phyloP scores from a whole-genome alignment of 2,888 invertebrate species.

The Sphaeridia pumilis region DNA sequence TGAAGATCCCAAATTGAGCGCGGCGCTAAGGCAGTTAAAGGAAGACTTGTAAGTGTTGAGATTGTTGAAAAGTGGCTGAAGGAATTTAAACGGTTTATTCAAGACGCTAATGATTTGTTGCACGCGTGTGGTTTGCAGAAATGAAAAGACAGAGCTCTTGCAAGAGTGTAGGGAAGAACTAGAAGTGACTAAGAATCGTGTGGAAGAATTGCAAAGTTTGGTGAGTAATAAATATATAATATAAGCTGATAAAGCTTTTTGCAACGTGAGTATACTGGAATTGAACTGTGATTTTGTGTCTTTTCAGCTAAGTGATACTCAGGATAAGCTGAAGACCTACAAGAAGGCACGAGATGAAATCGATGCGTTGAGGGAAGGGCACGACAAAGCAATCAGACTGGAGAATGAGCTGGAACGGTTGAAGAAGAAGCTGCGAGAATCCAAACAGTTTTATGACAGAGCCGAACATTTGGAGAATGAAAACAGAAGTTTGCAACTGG shows the following conservation, averaged over 20 bases:
- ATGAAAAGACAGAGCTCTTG: conserved; percentile 34
- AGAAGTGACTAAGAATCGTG: conserved; percentile 28
- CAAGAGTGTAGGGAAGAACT: conserved; percentile 35
- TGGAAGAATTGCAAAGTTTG: conserved; percentile 27
- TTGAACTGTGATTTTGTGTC: not conserved
- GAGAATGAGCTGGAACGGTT: conserved; percentile 30
- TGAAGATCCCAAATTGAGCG: conserved; percentile 28
- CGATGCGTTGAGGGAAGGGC: conserved; percentile 33
- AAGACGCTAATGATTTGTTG: not conserved
- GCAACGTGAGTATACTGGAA: too few relatives aligned
- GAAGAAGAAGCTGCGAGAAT: conserved; percentile 32
- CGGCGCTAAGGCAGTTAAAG: conserved; percentile 27
- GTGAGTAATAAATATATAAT: conserved; percentile 6
- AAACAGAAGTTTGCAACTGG: conserved; percentile 31
- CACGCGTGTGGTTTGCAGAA: too few relatives aligned
- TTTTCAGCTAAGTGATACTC: conserved; percentile 24
- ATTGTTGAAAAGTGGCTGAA: not conserved
- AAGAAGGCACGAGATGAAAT: conserved; percentile 35
- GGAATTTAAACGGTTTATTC: not conserved
- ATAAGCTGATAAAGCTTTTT: not conserved
- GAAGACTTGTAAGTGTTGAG: conserved; percentile 30
- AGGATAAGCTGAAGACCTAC: conserved; percentile 26
- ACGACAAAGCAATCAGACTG: conserved; percentile 30
- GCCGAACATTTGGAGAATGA: conserved; percentile 32
- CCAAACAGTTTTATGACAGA: conserved; percentile 31